Base-by-base conservation (phyloP, 2,888 invertebrate species). In the Melangyna quadrimaculata region DNA sequence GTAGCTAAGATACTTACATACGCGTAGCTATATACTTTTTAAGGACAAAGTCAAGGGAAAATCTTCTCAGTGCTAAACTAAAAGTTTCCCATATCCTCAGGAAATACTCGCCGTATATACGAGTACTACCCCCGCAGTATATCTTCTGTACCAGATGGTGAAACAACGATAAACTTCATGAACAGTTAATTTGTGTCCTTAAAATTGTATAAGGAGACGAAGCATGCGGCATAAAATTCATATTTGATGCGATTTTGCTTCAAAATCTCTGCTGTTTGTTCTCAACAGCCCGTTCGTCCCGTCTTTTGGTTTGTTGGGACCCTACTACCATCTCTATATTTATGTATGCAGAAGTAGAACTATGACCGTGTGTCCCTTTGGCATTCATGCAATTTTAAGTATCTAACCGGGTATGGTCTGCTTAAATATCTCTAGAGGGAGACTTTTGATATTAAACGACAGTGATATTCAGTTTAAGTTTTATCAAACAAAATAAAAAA, bases 141-240 rank as follows among this genome's bases (percentile, higher is more conserved):
- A n/a, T n/a, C n/a, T n/a, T n/a, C 12, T 14, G 43, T 65, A 35
- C 32, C 84, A 84, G 80, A 80, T 86, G 84, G 75, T 77, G 45
- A 77, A 86, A 80, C 75, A 86, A 86, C 80, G 84, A 70, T 80
- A 67, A 86, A 86, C 84, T 86, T 86, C 75, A 86, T 80, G 75
- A 79, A 86, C 75, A 86, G 84, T 86, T 86, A 86, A 86, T 86
- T 86, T 80, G 75, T 73, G 80, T 86, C 72, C 67, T 59, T 78
- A 40, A 29, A 57, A 51, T 57, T n/a, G 63, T 48, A 59, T 45
- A 37, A 29, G 72, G 37, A 61, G 48, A 55, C 61, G 45, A 72
- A 72, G 71, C 67, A 72, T 77, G 75, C 72, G 61, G 80, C 77
- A 80, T 80, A 59, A 86, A 80, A 86, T 86, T 86, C 84, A 80